Base-by-base conservation (phyloP, 92 coral and sea anemone species). In the Siderastrea radians region DNA sequence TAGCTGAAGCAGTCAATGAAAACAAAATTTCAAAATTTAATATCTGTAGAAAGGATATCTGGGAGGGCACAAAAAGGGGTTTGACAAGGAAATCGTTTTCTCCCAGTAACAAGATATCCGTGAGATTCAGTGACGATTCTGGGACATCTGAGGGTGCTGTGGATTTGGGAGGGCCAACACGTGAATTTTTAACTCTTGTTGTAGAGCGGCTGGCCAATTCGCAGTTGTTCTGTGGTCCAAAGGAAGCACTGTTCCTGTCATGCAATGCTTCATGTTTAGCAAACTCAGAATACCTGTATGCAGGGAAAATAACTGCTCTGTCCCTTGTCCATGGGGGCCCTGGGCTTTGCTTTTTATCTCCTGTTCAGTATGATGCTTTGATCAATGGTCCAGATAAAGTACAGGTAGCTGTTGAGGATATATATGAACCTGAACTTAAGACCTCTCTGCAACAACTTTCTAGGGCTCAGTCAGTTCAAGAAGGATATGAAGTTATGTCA, bases 261-360 rank as follows among this genome's bases (percentile, higher is more conserved):
- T 80, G 81, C 64, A 84, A 86, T 84, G 94, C 95, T 51, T 52
- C 74, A 54, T 86, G 93, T 83, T 74, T 89, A 72, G 92, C 71
- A 80, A 72, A 84, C 81, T 69, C 81, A 7, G 95, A 90, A 14
- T 92, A 92, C 77, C 82, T 88, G 82, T 80, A 49, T 80, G 95
- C 93, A 47, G 97, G 97, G 68, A 78, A 88, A 53, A 79, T 94
- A 50, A 84, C 89, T 80, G 94, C 96, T 43, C 47, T 91, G 97
- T 92, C 97, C 13, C 85, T 91, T 44, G 95, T 94, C 19, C 94
- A 91, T 85, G 88, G 94, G 72, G 97, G 96, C 58, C 85, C 92
- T 52, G 97, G 92, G 68, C 87, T 78, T 52, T 52, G 74, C 50
- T 92, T 84, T 49, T 75, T 92, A 47, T 89, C 93, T 38, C 93